Conservation (phyloP, 2,797 vertebrate genomes). For the Microcaecilia unicolor region DNA sequence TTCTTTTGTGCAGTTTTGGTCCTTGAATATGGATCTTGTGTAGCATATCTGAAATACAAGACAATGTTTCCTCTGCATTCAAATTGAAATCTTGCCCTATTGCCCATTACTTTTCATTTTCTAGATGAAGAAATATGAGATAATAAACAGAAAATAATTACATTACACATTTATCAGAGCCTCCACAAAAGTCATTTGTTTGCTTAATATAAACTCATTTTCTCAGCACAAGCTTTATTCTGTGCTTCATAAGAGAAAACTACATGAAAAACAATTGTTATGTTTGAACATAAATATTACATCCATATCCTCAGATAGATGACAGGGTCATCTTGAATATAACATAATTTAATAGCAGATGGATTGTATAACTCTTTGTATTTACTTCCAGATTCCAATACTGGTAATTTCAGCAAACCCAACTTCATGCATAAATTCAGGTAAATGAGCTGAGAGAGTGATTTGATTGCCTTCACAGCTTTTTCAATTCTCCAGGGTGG, state of each 20-base stretch:
- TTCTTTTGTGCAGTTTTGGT: no score
- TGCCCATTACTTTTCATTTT: no score
- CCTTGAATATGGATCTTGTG: no score
- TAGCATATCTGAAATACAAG: no score
- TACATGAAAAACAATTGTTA: conserved; percentile 3
- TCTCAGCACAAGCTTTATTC: no score
- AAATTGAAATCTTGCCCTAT: no score
- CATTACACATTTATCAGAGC: no score
- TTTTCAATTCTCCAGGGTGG: neutral
- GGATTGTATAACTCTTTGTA: neutral
- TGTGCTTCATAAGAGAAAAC: conserved; percentile 6
- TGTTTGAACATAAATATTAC: conserved; percentile 2
- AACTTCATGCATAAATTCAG: conserved; percentile 9
- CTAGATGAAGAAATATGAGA: no score
- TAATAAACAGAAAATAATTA: no score
- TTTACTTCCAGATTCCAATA: conserved; percentile 14
- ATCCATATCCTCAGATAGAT: conserved; percentile 6
- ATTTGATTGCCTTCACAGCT: neutral
- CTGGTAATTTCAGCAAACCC: conserved; percentile 7
- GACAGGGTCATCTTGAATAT: neutral
- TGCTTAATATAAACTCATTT: no score
- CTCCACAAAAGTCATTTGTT: no score
- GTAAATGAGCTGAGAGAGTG: neutral
- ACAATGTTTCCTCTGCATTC: no score
- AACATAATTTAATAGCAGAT: conserved; percentile 8